These are phyloP conservation scores for Agrotis puta DNA, from an alignment of 2,888 invertebrate species.

Conservation along the genomic window DNA sequence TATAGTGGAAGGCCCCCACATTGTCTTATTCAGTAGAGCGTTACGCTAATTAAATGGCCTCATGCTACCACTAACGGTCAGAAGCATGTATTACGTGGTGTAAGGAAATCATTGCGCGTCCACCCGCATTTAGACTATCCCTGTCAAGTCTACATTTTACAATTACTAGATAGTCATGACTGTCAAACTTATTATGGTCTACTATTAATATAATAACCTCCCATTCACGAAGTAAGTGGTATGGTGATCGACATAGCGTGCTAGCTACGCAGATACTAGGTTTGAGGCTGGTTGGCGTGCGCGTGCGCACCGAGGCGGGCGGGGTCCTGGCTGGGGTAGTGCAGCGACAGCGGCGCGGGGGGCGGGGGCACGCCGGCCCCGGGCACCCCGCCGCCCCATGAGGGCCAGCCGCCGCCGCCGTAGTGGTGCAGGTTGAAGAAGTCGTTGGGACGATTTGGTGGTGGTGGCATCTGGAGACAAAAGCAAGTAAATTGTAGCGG, in stretches of 20 bases:
- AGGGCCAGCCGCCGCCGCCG: conserved; percentile 74
- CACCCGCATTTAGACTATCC: not conserved
- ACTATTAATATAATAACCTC: conserved; percentile 1
- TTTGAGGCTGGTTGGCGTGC: conserved; percentile 83
- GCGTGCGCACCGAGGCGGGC: conserved; percentile 95
- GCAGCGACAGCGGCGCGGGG: conserved; percentile 92
- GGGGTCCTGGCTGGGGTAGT: conserved; percentile 99
- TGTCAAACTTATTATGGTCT: conserved; percentile 1
- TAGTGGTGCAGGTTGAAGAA: conserved; percentile 92
- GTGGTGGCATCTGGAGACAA: conserved; percentile 82
- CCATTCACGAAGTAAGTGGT: conserved; percentile 1
- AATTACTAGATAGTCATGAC: conserved; percentile 12
- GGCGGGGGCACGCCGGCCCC: conserved; percentile 75
- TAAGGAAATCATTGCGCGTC: not conserved
- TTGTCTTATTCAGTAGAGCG: not conserved
- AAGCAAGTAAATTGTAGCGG: not conserved
- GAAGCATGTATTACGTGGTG: not conserved
- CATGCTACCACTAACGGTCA: not conserved
- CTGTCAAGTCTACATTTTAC: not conserved
- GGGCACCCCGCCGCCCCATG: conserved; percentile 71
- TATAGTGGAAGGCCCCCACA: no score
- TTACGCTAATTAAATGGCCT: not conserved
- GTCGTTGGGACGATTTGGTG: conserved; percentile 91
- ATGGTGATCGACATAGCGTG: not conserved
- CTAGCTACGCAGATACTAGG: conserved; percentile 65